A percentile compares a stretch with the other conserved stretches of the same genome.
Evolutionary conservation across 1,140 invertebrate species (phyloP).

Genomic region (Holotrichia oblita): DNA sequence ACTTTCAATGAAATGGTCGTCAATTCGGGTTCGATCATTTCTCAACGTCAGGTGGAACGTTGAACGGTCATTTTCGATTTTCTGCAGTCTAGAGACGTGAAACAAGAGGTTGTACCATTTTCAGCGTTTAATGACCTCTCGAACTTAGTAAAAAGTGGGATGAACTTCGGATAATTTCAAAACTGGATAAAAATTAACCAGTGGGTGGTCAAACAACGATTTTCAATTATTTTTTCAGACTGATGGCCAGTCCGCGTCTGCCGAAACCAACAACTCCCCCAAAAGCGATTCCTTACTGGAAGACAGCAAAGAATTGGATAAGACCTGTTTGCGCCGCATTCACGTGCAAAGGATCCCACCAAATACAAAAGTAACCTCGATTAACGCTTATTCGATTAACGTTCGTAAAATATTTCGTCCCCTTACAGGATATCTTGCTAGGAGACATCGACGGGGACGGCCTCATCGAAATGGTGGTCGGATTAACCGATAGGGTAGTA

Average conservation of each 20-base stretch:
- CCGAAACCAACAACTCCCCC: background rate
- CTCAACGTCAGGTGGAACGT: too few relatives aligned
- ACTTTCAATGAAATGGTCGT: too few relatives aligned
- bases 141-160: too few relatives aligned
- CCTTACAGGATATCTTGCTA: conserved; percentile 63
- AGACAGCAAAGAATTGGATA: conserved; percentile 56
- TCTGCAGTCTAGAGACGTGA: too few relatives aligned
- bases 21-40: too few relatives aligned
- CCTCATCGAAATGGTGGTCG: conserved; percentile 75
- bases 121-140: too few relatives aligned
- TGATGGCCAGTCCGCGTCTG: background rate
- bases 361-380: conserved; percentile 73
- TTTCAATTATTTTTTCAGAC: too few relatives aligned
- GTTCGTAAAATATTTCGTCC: conserved; percentile 28
- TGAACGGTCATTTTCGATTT: too few relatives aligned
- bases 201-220: too few relatives aligned
- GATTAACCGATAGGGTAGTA: conserved; percentile 80
- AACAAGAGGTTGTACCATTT: too few relatives aligned
- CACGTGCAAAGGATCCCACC: conserved; percentile 79
- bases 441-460: conserved; percentile 77
- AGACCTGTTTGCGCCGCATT: conserved; percentile 63
- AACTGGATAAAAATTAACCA: too few relatives aligned
- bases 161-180: too few relatives aligned
- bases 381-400: conserved; percentile 10
- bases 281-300: conserved; percentile 48